Conservation (phyloP, 1,140 invertebrate species). For the Platyura marginata region DNA sequence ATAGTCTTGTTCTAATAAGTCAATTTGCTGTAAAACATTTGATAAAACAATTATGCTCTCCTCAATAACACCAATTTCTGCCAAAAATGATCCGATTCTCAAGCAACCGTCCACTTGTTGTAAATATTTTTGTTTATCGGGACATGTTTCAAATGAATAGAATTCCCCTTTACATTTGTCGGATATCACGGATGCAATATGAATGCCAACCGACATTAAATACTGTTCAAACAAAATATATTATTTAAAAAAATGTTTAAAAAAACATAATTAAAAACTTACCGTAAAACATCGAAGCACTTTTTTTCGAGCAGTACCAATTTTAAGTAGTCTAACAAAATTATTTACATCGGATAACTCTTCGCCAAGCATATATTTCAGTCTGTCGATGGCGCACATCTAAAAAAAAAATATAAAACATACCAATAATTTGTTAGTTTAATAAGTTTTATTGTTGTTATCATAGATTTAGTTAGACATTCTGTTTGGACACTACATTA, state of each 20-base stretch:
- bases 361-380: conserved; percentile 34
- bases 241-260: not conserved
- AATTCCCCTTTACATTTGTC: conserved; percentile 1
- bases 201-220: conserved; percentile 10
- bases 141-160: not conserved
- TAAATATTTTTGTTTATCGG: not conserved
- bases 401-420: too few species aligned
- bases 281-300: conserved; percentile 49
- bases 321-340: conserved; percentile 50
- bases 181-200: conserved; percentile 3
- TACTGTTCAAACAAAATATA: conserved; percentile 10
- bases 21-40: conserved; percentile 40
- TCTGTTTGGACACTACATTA: too few species aligned
- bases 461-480: too few species aligned
- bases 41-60: conserved; percentile 49
- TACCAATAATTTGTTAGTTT: too few species aligned
- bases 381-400: conserved; percentile 38
- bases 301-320: conserved; percentile 43
- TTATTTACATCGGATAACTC: conserved; percentile 55
- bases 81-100: conserved; percentile 54
- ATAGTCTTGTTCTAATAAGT: conserved; percentile 27
- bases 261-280: conserved; percentile 5
- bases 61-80: conserved; percentile 67
- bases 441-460: too few species aligned
- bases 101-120: conserved; percentile 6